Conservation (phyloP, 37 sponge, comb jelly and placozoan genomes). For the Mnemiopsis leidyi region DNA sequence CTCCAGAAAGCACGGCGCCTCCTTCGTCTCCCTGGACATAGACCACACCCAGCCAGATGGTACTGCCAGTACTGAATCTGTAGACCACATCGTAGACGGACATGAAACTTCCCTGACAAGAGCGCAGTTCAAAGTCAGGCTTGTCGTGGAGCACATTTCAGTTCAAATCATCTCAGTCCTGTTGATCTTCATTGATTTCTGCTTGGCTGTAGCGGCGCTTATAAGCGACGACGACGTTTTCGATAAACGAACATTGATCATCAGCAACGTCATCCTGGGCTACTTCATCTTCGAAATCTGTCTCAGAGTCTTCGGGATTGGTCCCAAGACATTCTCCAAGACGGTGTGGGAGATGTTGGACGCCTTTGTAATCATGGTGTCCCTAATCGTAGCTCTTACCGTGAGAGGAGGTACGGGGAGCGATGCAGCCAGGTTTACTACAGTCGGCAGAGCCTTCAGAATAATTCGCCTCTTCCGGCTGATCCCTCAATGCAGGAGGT, state of each 20-base stretch:
- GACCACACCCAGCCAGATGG: not conserved
- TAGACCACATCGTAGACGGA: not conserved
- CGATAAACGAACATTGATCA: not conserved
- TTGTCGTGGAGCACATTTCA: slow-evolving; percentile 30
- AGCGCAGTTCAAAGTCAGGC: not conserved
- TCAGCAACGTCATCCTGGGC: slow-evolving; percentile 60
- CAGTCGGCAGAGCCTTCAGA: not conserved
- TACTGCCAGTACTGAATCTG: not conserved
- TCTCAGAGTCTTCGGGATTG: slow-evolving; percentile 27
- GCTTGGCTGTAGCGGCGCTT: not conserved
- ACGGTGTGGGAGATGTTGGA: slow-evolving; percentile 34
- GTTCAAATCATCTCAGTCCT: slow-evolving; percentile 16
- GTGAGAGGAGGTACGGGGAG: not conserved
- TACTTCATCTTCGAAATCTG: slow-evolving; percentile 53
- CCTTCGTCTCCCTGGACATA: slow-evolving; percentile 63
- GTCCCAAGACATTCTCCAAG: not conserved
- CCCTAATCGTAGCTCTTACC: not conserved
- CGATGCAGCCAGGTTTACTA: not conserved
- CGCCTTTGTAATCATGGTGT: not conserved
- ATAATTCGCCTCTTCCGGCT: slow-evolving; percentile 33
- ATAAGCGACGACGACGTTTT: not conserved
- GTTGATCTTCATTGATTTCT: not conserved
- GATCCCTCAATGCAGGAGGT: slow-evolving; percentile 56
- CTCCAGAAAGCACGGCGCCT: not conserved
- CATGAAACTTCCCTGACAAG: not conserved